A percentile compares a stretch with the other conserved stretches of the same genome.
These are phyloP conservation scores for Rhagium mordax DNA, from an alignment of 2,888 invertebrate species.

Conservation along the genomic window DNA sequence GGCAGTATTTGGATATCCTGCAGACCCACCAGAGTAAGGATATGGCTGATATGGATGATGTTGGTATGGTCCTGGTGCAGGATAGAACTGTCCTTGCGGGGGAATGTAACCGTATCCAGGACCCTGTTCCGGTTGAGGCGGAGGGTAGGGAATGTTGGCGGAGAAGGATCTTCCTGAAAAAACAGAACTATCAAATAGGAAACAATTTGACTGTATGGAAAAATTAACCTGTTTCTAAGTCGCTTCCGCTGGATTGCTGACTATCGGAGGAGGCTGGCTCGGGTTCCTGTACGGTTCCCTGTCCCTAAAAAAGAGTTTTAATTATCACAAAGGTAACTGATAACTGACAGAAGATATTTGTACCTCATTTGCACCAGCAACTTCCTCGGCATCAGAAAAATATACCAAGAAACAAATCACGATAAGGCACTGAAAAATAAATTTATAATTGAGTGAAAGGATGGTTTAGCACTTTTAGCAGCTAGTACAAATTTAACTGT, in stretches of 20 bases:
- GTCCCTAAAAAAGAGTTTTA: background rate
- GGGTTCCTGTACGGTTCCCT: background rate
- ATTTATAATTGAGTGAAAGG: background rate
- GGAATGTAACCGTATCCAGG: constrained; percentile 4
- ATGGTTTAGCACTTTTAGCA: too few relatives aligned
- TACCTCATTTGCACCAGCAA: background rate
- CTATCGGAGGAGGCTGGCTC: background rate
- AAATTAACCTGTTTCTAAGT: background rate
- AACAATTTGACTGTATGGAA: too few relatives aligned
- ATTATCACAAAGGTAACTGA: background rate
- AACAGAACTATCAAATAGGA: too few relatives aligned
- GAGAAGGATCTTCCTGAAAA: constrained; percentile 24
- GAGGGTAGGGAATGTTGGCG: background rate
- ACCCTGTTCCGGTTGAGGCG: background rate
- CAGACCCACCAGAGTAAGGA: background rate
- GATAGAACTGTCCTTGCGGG: constrained; percentile 16
- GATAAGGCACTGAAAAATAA: background rate
- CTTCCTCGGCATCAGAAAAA: background rate
- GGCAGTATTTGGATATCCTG: background rate
- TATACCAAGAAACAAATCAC: background rate
- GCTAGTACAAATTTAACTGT: too few relatives aligned
- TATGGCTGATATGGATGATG: background rate
- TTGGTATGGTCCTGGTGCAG: background rate
- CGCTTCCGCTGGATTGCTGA: background rate
- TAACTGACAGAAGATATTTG: background rate